Evolutionary conservation across 2,113 vertebrate species (phyloP), one percentile per base, ranked within the genome.

Genomic region (Smithornis capensis): DNA sequence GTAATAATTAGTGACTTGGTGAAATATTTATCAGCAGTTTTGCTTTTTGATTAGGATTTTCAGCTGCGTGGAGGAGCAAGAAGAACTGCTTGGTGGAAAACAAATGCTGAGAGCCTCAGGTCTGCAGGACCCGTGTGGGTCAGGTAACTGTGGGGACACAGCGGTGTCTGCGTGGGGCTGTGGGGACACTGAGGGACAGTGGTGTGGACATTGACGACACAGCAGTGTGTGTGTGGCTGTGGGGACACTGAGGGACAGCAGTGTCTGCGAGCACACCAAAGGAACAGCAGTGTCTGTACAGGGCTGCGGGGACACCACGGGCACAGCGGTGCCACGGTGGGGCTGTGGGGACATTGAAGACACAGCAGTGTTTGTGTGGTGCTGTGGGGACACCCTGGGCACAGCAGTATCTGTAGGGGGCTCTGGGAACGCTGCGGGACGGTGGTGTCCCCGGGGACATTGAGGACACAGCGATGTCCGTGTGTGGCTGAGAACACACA

Each of bases 101-200:
- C 10, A 18, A 62, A 12, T 8, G 18, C 27, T 2, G 3, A 5
- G 67, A 64, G 19, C 19, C 40, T 16, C 25, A 8, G 4, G 29
- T 14, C 29, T 38, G 45, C 2, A 2, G 27, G 31, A 9, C 7
- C 4, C 0, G 0, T 4, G 56, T 4, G 45, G 27, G 22, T 50
- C 15, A 6, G 0, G 2, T 0, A 5, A 57, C 62, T 45, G 22
- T 4, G 42, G 42, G 63, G 24, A 42, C 21, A 13, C 4, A 2
- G 12, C 0, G 2, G 5, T 9, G n/a, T 3, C 40, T 15, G 9
- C 1, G 24, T 22, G 33, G 6, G 40, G 14, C 44, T 12, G 21
- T 3, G 35, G 7, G 65, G 38, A 16, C 42, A 71, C 25, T 19
- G 16, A 65, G 37, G 44, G 81, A 52, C 57, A 17, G 3, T 2